These are phyloP conservation scores for Cephalopachus bancanus DNA, from an alignment of 2,797 vertebrate species.

Conservation along the genomic window DNA sequence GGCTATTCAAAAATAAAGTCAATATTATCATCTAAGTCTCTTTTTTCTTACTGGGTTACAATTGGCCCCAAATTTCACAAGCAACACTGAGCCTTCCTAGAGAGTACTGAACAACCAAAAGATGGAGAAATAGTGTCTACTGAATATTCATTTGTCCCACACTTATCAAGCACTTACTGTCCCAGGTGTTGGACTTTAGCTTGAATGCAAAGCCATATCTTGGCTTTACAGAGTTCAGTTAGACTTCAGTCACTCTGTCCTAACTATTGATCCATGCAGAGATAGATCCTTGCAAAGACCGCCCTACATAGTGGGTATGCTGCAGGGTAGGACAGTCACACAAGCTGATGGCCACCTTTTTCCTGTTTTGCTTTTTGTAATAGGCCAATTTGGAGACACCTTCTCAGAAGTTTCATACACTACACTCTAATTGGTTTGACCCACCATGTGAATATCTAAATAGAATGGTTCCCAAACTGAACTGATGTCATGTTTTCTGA, in stretches of 20 bases:
- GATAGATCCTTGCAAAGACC: neutral
- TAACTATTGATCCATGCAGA: neutral
- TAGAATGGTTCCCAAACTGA: neutral
- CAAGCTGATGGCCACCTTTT: neutral
- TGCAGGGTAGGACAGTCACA: neutral
- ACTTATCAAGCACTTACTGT: neutral
- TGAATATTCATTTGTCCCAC: neutral
- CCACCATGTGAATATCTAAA: neutral
- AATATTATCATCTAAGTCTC: neutral
- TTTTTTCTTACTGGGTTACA: neutral
- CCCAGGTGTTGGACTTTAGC: neutral
- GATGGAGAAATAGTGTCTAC: neutral
- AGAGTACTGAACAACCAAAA: neutral
- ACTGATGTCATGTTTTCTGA: constrained; percentile 10
- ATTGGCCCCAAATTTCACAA: neutral
- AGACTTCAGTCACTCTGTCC: neutral
- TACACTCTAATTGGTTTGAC: neutral
- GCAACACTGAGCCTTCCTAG: neutral
- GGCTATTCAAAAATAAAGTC: neutral
- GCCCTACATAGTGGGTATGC: neutral
- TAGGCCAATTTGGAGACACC: neutral
- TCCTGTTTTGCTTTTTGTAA: constrained; percentile 19
- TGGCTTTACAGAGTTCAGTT: neutral
- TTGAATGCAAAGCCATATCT: neutral
- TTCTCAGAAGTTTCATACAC: neutral